A percentile compares a stretch with the other conserved stretches of the same genome.
Evolutionary conservation across 2,888 invertebrate genomes (phyloP).

Genomic region (Hemaris fuciformis): DNA sequence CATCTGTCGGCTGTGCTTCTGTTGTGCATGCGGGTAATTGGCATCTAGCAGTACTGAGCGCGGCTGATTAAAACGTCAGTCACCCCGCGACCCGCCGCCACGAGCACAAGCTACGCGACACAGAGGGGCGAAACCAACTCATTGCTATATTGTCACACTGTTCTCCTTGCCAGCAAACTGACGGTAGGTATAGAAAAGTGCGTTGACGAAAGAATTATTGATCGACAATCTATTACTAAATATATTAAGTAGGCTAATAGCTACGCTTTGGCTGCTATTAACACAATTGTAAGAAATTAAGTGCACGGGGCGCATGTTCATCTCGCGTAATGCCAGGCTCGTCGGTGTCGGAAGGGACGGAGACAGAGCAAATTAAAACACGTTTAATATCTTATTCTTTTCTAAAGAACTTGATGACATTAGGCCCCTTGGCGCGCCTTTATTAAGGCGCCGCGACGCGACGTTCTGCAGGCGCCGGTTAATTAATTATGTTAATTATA

Average conservation of each 20-base stretch:
- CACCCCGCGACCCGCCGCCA: background rate
- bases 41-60: background rate
- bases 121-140: background rate
- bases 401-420: slow-evolving; percentile 25
- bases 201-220: too few relatives aligned
- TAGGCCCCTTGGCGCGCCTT: slow-evolving; percentile 18
- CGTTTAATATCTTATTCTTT: slow-evolving; percentile 12
- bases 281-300: background rate
- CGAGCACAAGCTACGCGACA: background rate
- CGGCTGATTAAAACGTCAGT: background rate
- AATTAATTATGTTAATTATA: slow-evolving; percentile 40
- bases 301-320: background rate
- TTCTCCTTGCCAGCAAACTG: background rate
- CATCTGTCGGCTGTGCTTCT: background rate
- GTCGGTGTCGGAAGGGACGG: background rate
- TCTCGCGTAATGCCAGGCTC: too few relatives aligned
- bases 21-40: background rate
- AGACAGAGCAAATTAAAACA: background rate
- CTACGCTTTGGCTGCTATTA: background rate
- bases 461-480: slow-evolving; percentile 22
- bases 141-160: background rate
- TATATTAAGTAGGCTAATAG: too few relatives aligned
- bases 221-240: too few relatives aligned
- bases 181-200: background rate
- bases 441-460: slow-evolving; percentile 3